Conservation (phyloP, 2,888 invertebrate genomes). For the Hirtodrosophila histrioides region DNA sequence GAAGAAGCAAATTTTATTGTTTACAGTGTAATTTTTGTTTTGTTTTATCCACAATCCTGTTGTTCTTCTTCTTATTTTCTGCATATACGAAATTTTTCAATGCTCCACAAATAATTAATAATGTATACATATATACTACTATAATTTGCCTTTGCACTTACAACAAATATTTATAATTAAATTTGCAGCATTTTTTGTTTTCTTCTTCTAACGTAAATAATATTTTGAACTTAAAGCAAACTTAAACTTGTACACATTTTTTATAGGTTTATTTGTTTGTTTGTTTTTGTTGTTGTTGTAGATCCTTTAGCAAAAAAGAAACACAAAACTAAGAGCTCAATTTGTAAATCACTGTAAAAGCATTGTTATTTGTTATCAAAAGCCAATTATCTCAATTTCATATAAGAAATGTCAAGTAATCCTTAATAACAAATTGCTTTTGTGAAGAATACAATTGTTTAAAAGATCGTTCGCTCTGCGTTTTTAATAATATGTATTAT, state of each 20-base stretch:
- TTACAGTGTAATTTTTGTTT: conserved; percentile 44
- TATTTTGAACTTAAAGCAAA: conserved; percentile 75
- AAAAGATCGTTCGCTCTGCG: conserved; percentile 45
- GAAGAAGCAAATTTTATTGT: conserved; percentile 70
- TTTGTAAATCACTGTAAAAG: conserved; percentile 35
- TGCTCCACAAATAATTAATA: conserved; percentile 67
- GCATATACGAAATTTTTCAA: conserved; percentile 39
- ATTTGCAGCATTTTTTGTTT: conserved; percentile 74
- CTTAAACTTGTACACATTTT: conserved; percentile 68
- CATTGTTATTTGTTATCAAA: conserved; percentile 36
- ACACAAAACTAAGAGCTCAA: conserved; percentile 65
- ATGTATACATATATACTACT: conserved; percentile 58
- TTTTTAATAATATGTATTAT: conserved; percentile 1
- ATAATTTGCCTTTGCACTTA: conserved; percentile 71
- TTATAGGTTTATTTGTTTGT: conserved; percentile 50
- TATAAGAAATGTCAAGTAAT: conserved; percentile 44
- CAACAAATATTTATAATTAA: conserved; percentile 64
- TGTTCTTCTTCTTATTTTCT: conserved; percentile 23
- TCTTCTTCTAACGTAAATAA: conserved; percentile 70
- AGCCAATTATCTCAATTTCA: conserved; percentile 53
- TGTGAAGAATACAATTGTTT: background rate
- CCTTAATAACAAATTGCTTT: conserved; percentile 46
- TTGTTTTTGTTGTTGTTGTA: conserved; percentile 50
- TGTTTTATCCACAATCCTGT: conserved; percentile 49
- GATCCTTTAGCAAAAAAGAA: conserved; percentile 72